Base-by-base conservation (phyloP, 2,888 invertebrate species). In the Caprella mutica region DNA sequence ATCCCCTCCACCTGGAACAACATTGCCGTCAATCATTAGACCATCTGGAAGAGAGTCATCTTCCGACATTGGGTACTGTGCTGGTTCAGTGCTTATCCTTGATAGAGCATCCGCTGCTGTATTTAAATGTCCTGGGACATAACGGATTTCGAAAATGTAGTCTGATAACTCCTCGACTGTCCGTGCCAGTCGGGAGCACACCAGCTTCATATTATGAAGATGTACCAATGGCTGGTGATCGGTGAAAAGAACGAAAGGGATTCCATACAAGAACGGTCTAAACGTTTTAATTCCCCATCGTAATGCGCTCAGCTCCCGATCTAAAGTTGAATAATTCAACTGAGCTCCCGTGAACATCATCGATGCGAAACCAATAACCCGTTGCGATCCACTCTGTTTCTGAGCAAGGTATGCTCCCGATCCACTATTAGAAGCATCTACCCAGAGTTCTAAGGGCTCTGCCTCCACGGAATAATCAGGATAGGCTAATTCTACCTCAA, bases 121-220 rank as follows among this genome's bases (percentile, higher is more conserved):
- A n/a, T 40, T 40, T 5, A 40, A 21, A 8, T 5, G 6, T 9
- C 40, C 40, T 5, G 40, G 40, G 6, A 21, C 21, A 21, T 40
- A 40, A 19, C n/a, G 8, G n/a, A 40, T 40, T n/a, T 19, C 40
- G 21, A 40, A 40, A 21, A 19, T 40, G 17, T 19, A 40, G 17
- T 40, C 40, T 19, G 40, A n/a, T 21, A 40, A 40, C 6, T 40
- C 40, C n/a, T 40, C 40, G 6, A 9, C 6, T 5, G 40, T 40
- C 14, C 40, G 40, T 19, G 40, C 40, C 6, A 40, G n/a, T 21
- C 40, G 6, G 21, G 6, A 19, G 17, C 21, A n/a, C 6, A 40
- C 40, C 6, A 40, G 17, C n/a, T 40, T 40, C 40, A 40, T 40
- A 40, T 40, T 40, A 40, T 40, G 40, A 40, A 40, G 40, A 21